A percentile compares a stretch with the other conserved stretches of the same genome.
phyloP scores from a whole-genome alignment of 1,140 invertebrate genomes.

The Papilio aristodemus region DNA sequence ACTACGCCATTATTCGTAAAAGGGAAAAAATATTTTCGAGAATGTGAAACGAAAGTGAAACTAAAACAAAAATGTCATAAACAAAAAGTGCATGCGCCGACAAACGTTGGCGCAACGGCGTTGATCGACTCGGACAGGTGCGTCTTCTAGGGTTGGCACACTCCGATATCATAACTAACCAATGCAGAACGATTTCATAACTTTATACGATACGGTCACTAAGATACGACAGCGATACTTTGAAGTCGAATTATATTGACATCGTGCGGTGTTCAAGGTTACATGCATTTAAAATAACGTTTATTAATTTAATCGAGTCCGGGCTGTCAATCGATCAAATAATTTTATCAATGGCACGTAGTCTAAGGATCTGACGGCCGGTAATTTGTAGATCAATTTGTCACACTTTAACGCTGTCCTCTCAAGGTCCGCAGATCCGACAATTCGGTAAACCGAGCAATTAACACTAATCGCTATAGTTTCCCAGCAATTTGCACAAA shows the following conservation, averaged over 20 bases:
- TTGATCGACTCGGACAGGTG: slow-evolving; percentile 70
- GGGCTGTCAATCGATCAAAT: slow-evolving; percentile 10
- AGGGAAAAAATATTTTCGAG: no score
- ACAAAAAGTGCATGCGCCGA: slow-evolving; percentile 59
- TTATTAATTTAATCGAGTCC: not conserved
- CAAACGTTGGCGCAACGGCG: slow-evolving; percentile 68
- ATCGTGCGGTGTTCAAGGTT: not conserved
- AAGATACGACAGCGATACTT: slow-evolving; percentile 29
- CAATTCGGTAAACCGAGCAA: slow-evolving; percentile 65
- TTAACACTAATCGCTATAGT: slow-evolving; percentile 71
- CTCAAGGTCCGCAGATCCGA: slow-evolving; percentile 53
- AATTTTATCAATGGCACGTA: slow-evolving; percentile 1
- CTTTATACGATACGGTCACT: slow-evolving; percentile 33
- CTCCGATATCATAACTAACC: slow-evolving; percentile 34
- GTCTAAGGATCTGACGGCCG: slow-evolving; percentile 16
- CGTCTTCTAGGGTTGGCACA: slow-evolving; percentile 60
- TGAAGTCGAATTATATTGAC: slow-evolving; percentile 18
- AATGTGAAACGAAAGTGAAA: slow-evolving; percentile 55
- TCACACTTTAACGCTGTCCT: slow-evolving; percentile 36
- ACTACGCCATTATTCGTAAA: no score
- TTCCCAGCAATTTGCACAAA: slow-evolving; percentile 64
- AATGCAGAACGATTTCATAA: slow-evolving; percentile 34
- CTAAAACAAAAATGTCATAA: slow-evolving; percentile 52
- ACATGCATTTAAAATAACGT: not conserved
- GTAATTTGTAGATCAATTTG: slow-evolving; percentile 34